Evolutionary conservation across 2,797 vertebrate species (phyloP).

Genomic region (Platalea minor): DNA sequence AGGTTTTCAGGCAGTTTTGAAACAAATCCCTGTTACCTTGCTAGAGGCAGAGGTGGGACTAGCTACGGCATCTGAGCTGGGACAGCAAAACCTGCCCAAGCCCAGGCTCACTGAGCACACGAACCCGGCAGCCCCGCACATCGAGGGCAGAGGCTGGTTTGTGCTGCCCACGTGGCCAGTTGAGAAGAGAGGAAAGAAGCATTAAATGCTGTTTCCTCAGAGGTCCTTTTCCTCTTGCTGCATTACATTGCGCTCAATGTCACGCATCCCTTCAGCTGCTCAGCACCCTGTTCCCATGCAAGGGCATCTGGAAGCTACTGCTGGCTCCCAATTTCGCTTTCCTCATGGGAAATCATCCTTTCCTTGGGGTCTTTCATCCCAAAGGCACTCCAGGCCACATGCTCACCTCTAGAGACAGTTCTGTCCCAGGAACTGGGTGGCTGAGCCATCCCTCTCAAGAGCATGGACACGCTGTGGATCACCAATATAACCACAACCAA

Average conservation of each 20-base stretch:
- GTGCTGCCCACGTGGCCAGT: rapidly evolving
- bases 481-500: background rate
- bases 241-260: background rate
- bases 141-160: background rate
- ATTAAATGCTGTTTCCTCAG: background rate
- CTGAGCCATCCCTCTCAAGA: background rate
- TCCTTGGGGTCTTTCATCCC: background rate
- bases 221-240: background rate
- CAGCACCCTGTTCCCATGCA: background rate
- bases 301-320: background rate
- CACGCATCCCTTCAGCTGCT: background rate
- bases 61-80: background rate
- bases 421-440: rapidly evolving
- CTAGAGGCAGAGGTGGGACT: background rate
- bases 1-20: background rate
- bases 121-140: background rate
- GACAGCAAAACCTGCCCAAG: background rate
- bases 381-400: background rate
- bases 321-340: background rate
- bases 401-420: background rate
- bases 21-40: background rate
- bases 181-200: background rate
- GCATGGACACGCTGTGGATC: background rate
- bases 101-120: rapidly evolving
- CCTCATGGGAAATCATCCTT: background rate